Conservation (phyloP, 2,797 vertebrate genomes). For the Corythornis leucogaster region DNA sequence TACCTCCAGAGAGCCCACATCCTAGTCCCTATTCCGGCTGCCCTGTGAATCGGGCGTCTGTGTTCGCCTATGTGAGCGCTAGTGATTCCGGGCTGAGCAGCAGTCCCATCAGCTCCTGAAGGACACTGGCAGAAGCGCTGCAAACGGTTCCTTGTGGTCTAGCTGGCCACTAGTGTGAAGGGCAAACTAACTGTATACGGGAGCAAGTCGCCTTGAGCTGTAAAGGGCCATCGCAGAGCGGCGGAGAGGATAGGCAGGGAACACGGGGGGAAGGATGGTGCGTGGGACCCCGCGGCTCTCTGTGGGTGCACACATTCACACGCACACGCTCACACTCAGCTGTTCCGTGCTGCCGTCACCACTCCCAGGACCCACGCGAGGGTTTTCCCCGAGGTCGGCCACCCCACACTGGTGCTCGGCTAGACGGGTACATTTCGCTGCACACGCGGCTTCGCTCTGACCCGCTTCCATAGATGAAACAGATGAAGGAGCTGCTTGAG, state of each 20-base stretch:
- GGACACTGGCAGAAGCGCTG: background rate
- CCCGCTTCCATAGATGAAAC: background rate
- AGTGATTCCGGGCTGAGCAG: background rate
- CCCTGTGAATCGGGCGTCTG: constrained; percentile 44
- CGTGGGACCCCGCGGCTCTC: background rate
- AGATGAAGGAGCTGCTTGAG: background rate
- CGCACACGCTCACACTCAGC: accelerated
- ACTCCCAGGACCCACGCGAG: background rate
- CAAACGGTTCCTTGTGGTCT: background rate
- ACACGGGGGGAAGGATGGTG: background rate
- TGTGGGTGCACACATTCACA: background rate
- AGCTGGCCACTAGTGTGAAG: background rate
- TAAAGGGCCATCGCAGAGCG: background rate
- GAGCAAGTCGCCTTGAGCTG: background rate
- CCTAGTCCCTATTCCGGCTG: constrained; percentile 3
- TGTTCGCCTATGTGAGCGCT: background rate
- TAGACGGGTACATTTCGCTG: background rate
- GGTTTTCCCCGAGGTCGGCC: background rate
- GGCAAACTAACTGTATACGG: background rate
- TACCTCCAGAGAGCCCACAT: background rate
- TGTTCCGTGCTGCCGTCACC: no score
- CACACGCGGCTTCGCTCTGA: background rate
- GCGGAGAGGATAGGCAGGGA: background rate
- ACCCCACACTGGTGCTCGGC: background rate
- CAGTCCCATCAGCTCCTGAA: background rate